Evolutionary conservation across 2,113 vertebrate species (phyloP).

Genomic region (Takifugu flavidus): DNA sequence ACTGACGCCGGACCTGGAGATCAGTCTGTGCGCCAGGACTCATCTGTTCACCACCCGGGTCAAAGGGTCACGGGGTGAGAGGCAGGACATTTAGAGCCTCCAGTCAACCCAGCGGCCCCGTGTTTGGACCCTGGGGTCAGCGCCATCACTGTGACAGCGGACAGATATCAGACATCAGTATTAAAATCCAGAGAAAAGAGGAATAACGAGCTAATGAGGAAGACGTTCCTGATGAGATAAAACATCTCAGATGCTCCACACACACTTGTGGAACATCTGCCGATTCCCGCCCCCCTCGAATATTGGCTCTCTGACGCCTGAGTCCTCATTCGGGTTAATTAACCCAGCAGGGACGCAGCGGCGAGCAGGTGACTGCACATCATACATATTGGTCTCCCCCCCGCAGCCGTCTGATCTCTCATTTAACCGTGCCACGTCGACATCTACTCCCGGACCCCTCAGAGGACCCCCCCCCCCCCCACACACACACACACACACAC

Average conservation of each 20-base stretch:
- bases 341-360: slow-evolving; percentile 27
- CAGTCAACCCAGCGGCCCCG: too few relatives aligned
- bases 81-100: too few relatives aligned
- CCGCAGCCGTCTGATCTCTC: slow-evolving; percentile 43
- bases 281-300: slow-evolving; percentile 30
- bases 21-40: too few relatives aligned
- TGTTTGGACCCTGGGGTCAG: too few relatives aligned
- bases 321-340: slow-evolving; percentile 49
- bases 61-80: too few relatives aligned
- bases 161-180: too few relatives aligned
- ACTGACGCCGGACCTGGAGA: too few relatives aligned
- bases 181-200: too few relatives aligned
- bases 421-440: slow-evolving; percentile 48
- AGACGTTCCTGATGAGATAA: slow-evolving; percentile 33
- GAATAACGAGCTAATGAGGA: too few relatives aligned
- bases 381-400: slow-evolving; percentile 23
- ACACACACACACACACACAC: slow-evolving; percentile 13
- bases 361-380: slow-evolving; percentile 36
- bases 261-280: slow-evolving; percentile 48
- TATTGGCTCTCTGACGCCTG: slow-evolving; percentile 51
- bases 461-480: slow-evolving; percentile 20
- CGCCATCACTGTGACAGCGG: too few relatives aligned
- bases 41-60: too few relatives aligned
- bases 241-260: slow-evolving; percentile 30
- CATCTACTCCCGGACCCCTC: slow-evolving; percentile 24